Evolutionary conservation across 2,113 vertebrate genomes (phyloP), one percentile per base, ranked within the genome.

Genomic region (Muscicapa adusta): DNA sequence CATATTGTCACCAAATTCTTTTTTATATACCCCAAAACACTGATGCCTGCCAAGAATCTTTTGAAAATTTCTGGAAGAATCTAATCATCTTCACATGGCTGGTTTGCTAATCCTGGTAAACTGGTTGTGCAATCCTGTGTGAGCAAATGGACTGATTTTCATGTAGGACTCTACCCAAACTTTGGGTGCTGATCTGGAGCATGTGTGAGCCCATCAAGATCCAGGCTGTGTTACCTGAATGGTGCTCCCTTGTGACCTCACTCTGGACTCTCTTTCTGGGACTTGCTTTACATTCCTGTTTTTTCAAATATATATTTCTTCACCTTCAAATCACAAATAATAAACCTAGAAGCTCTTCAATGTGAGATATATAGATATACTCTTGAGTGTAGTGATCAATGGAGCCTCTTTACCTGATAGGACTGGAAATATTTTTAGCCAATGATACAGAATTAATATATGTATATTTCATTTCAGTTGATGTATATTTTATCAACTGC

Each of bases 41-140:
- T 53, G 45, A 75, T 78, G 61, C n/a, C 70, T 93, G 91, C 86
- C 76, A 94, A 85, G 85, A 94, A 51, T 60, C 6, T 80, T 91
- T 31, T 71, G 75, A 47, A 70, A 60, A 60, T 76, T 92, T 75
- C 51, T 74, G 80, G 76, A 89, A 78, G 48, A 73, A 80, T 62
- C 43, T 75, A 33, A 61, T 88, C 24, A 56, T 93, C 75, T 60
- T 88, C 91, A 77, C 51, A 20, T 74, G 63, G 29, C 75, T 62
- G 3, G 56, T 77, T 79, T 78, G 76, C 68, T 72, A 29, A 61
- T 78, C 57, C 88, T 95, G 72, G 63, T 51, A 33, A 61, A 68
- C 51, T 77, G 50, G 38, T 88, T 86, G 72, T 88, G 60, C 79
- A 86, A 23, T 77, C 4, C 11, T 45, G 15, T 15, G 4, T 63